phyloP scores from a whole-genome alignment of 1,140 invertebrate genomes.

The Protaetia brevitarsis region DNA sequence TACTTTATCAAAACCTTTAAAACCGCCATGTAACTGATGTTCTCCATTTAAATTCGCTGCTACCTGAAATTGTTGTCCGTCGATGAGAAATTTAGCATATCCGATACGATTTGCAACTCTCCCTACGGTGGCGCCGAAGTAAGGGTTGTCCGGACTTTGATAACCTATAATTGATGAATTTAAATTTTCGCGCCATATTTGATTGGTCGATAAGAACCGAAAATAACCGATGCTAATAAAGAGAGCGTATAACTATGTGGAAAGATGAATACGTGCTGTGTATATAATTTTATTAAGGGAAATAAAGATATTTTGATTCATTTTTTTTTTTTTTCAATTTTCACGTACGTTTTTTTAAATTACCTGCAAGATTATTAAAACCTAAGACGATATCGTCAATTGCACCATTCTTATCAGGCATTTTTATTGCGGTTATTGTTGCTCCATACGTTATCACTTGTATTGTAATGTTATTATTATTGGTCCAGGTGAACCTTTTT shows the following conservation, averaged over 20 bases:
- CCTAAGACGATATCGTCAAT: conserved; percentile 72
- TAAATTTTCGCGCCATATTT: too few relatives aligned
- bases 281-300: too few relatives aligned
- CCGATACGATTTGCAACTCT: conserved; percentile 84
- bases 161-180: conserved; percentile 57
- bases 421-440: conserved; percentile 69
- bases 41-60: conserved; percentile 66
- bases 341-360: conserved; percentile 27
- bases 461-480: conserved; percentile 57
- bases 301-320: too few relatives aligned
- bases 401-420: conserved; percentile 67
- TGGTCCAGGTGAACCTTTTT: conserved; percentile 59
- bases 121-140: conserved; percentile 86
- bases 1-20: conserved; percentile 79
- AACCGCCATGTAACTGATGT: conserved; percentile 84
- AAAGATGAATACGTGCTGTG: too few relatives aligned
- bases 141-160: conserved; percentile 60
- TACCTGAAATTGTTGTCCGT: conserved; percentile 67
- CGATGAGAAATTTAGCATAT: conserved; percentile 65
- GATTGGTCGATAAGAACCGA: too few relatives aligned
- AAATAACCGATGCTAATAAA: too few relatives aligned
- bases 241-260: too few relatives aligned
- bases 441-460: conserved; percentile 74
- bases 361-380: conserved; percentile 69
- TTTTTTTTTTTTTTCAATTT: too few relatives aligned